Percentiles rank a stretch among this genome's conserved stretches.
These are phyloP conservation scores for Gymnopithys bicolor DNA, from an alignment of 2,797 vertebrate species.

Conservation along the genomic window DNA sequence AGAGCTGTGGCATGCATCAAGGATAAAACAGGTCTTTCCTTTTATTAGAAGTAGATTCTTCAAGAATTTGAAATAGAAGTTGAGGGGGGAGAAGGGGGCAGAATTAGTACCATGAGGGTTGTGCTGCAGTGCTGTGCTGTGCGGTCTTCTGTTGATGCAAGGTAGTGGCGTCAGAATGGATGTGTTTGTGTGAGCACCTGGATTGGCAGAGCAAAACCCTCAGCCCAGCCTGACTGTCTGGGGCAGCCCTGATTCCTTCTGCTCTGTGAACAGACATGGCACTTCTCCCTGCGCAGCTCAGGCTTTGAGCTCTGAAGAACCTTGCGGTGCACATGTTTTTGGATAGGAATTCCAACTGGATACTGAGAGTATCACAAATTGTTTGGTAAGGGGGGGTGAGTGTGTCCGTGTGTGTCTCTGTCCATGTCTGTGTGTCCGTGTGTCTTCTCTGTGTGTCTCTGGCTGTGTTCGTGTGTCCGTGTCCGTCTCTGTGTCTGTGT, in stretches of 20 bases:
- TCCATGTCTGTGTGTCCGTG: not conserved
- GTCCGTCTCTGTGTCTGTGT: not conserved
- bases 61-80: not conserved
- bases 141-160: not conserved
- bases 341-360: not conserved
- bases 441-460: too few species aligned
- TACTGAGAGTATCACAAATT: not conserved
- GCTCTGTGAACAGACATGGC: accelerated
- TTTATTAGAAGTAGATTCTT: not conserved
- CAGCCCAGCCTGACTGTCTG: not conserved
- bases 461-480: too few species aligned
- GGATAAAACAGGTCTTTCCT: not conserved
- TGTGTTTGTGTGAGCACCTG: not conserved
- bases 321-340: not conserved
- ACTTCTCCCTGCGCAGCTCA: not conserved
- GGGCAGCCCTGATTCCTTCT: not conserved
- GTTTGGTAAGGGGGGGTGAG: not conserved
- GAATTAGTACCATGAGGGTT: not conserved
- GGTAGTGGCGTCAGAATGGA: not conserved
- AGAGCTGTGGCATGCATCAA: not conserved
- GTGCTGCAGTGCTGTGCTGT: not conserved
- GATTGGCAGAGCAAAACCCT: not conserved
- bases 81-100: accelerated
- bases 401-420: not conserved
- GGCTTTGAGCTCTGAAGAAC: not conserved